phyloP scores from a whole-genome alignment of 2,888 invertebrate species.

The Eupithecia dodoneata region DNA sequence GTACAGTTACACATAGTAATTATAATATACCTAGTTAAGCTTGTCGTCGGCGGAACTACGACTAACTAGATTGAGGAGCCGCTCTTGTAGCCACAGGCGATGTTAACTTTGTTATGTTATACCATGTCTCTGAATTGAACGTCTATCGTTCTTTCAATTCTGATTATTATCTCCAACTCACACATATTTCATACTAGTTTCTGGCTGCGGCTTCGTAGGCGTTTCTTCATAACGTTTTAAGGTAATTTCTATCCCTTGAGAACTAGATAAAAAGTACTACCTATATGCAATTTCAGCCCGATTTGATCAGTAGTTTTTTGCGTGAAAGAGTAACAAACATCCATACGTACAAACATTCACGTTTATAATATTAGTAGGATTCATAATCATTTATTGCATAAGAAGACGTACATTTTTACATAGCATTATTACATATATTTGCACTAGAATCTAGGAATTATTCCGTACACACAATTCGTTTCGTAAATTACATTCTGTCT shows the following conservation, averaged over 20 bases:
- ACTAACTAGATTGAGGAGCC: neutral
- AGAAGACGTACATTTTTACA: too few species aligned
- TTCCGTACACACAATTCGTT: constrained; percentile 6
- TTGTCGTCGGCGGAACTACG: neutral
- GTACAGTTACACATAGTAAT: too few species aligned
- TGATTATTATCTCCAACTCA: constrained; percentile 1
- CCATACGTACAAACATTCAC: too few species aligned
- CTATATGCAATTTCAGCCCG: too few species aligned
- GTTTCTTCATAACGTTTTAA: too few species aligned
- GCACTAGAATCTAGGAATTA: neutral
- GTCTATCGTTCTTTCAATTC: neutral
- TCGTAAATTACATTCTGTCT: constrained; percentile 18
- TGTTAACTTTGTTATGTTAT: neutral
- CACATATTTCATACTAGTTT: neutral
- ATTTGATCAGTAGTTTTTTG: too few species aligned
- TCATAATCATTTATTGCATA: too few species aligned
- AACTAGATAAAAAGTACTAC: too few species aligned
- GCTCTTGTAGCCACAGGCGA: neutral
- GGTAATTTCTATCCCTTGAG: too few species aligned
- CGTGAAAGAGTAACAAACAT: too few species aligned
- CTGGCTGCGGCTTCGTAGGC: too few species aligned
- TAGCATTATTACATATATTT: neutral
- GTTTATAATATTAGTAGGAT: too few species aligned
- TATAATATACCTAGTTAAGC: neutral
- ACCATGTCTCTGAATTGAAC: neutral